phyloP scores from a whole-genome alignment of 2,888 invertebrate genomes.

The Archips crataeganus region DNA sequence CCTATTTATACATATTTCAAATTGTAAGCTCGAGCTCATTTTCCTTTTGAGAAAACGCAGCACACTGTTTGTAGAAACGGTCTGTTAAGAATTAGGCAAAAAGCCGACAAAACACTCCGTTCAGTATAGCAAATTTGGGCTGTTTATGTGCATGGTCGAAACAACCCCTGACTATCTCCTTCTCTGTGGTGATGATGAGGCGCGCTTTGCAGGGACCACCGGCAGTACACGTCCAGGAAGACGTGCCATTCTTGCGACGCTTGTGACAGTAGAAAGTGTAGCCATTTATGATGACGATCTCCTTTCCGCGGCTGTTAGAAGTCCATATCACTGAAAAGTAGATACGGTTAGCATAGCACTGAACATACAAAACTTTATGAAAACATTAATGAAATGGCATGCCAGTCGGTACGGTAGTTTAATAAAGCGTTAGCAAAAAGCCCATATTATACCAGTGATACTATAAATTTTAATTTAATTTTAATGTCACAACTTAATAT shows the following conservation, averaged over 20 bases:
- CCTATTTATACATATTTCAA: too few relatives aligned
- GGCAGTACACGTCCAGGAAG: conserved; percentile 33
- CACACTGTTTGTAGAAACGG: background rate
- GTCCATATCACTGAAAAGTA: conserved; percentile 29
- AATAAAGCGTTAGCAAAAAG: background rate
- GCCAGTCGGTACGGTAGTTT: too few relatives aligned
- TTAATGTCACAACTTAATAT: background rate
- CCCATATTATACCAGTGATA: background rate
- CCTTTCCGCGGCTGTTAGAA: conserved; percentile 35
- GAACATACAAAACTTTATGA: background rate
- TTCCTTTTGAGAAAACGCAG: background rate
- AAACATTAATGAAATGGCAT: too few relatives aligned
- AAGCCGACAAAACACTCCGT: conserved; percentile 33
- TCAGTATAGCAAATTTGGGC: conserved; percentile 25
- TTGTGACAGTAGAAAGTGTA: conserved; percentile 43
- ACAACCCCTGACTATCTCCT: conserved; percentile 14
- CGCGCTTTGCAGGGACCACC: conserved; percentile 47
- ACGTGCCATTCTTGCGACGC: conserved; percentile 28
- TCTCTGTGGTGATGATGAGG: conserved; percentile 39
- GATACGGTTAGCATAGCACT: background rate
- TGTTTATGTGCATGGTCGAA: conserved; percentile 30
- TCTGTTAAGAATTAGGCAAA: background rate
- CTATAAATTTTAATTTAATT: background rate
- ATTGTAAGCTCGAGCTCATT: background rate
- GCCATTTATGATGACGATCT: conserved; percentile 43